A percentile compares a stretch with the other conserved stretches of the same genome.
These are phyloP conservation scores for Muricea muricata DNA, from an alignment of 92 coral and sea anemone genomes.

Conservation along the genomic window DNA sequence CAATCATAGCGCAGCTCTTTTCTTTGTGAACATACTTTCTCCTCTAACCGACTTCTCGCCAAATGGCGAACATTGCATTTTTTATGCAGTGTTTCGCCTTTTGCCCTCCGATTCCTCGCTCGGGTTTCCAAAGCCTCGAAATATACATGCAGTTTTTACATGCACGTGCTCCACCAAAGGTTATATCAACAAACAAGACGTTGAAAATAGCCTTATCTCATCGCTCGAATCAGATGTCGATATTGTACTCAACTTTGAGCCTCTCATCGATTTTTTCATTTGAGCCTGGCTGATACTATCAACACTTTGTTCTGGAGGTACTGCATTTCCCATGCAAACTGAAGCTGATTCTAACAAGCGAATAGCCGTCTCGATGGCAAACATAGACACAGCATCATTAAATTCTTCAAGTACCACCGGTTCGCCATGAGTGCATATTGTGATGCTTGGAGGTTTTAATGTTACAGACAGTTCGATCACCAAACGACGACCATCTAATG, in stretches of 20 bases:
- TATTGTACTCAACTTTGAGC: neutral
- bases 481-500: slow-evolving; percentile 2
- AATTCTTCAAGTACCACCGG: neutral
- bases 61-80: slow-evolving; percentile 13
- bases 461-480: neutral
- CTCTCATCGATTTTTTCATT: neutral
- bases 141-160: neutral
- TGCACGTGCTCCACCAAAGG: neutral
- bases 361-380: neutral
- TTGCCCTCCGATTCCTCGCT: neutral
- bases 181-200: slow-evolving; percentile 2
- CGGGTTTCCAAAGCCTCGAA: neutral
- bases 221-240: neutral
- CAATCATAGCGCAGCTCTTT: neutral
- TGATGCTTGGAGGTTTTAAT: neutral
- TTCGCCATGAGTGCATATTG: neutral
- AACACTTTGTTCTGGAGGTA: neutral
- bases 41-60: neutral
- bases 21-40: neutral
- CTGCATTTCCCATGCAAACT: neutral
- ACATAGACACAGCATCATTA: neutral
- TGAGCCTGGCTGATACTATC: neutral
- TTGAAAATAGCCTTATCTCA: neutral
- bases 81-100: neutral
- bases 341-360: neutral